phyloP scores from a whole-genome alignment of 2,113 vertebrate genomes.

The Pachyramphus minor region DNA sequence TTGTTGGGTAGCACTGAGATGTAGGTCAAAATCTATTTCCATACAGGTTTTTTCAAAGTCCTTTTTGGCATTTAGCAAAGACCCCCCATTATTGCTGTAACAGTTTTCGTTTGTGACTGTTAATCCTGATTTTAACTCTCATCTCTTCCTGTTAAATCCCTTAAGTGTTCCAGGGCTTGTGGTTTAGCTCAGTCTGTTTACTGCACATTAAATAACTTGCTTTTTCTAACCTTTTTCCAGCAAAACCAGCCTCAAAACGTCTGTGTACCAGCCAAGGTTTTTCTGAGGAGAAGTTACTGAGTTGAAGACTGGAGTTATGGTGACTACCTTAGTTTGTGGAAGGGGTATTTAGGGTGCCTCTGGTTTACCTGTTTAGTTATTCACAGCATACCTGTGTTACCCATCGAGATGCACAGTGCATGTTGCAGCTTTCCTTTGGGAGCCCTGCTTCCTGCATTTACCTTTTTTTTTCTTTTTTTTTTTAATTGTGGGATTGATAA shows the following conservation, averaged over 20 bases:
- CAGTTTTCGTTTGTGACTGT: background rate
- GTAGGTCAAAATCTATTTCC: background rate
- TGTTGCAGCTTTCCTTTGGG: background rate
- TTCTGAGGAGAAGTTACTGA: conserved; percentile 17
- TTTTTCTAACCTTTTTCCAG: conserved; percentile 62
- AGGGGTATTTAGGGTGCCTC: background rate
- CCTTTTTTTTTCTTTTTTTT: background rate
- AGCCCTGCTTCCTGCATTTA: background rate
- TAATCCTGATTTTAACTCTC: background rate
- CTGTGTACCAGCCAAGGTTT: conserved; percentile 40
- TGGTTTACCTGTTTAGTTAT: background rate
- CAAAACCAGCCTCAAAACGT: conserved; percentile 83
- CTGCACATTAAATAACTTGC: background rate
- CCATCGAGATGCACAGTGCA: fast-evolving
- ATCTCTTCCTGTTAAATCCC: background rate
- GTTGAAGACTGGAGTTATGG: background rate
- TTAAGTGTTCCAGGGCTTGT: background rate
- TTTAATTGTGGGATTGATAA: background rate
- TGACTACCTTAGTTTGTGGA: background rate
- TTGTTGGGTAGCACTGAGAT: background rate
- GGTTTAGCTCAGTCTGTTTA: background rate
- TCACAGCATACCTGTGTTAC: background rate
- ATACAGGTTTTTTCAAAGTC: background rate
- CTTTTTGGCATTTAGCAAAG: background rate
- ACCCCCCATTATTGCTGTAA: background rate